Evolutionary conservation across 2,113 vertebrate species (phyloP).

Genomic region (Macaca mulatta): DNA sequence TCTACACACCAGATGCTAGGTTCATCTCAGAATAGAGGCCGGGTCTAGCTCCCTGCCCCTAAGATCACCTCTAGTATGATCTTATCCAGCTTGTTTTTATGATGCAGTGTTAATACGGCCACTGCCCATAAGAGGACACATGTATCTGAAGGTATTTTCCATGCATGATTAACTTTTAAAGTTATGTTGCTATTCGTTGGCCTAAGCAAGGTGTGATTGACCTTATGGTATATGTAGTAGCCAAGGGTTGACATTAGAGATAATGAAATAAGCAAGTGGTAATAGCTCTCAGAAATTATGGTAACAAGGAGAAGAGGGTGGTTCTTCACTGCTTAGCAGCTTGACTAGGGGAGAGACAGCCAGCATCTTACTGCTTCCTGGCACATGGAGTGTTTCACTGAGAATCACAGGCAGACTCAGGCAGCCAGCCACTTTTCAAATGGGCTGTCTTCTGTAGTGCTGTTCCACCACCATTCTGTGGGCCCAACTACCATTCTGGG

Average conservation of each 20-base stretch:
- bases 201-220: background rate
- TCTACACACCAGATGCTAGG: background rate
- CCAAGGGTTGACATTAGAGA: background rate
- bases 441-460: background rate
- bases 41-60: background rate
- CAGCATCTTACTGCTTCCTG: background rate
- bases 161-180: background rate
- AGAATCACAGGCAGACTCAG: background rate
- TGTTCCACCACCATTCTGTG: background rate
- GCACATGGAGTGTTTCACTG: background rate
- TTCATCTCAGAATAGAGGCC: background rate
- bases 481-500: background rate
- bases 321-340: background rate
- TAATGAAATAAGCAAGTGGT: background rate
- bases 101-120: background rate
- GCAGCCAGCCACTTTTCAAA: background rate
- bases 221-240: background rate
- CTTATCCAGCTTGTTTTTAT: background rate
- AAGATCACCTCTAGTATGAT: background rate
- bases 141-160: background rate
- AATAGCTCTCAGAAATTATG: background rate
- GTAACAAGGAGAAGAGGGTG: background rate
- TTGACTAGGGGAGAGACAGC: background rate
- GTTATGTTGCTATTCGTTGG: background rate
- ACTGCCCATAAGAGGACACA: background rate